Evolutionary conservation across 2,797 vertebrate genomes (phyloP), one percentile per base, ranked within the genome.

Genomic region (Spinibarbus caldwelli): DNA sequence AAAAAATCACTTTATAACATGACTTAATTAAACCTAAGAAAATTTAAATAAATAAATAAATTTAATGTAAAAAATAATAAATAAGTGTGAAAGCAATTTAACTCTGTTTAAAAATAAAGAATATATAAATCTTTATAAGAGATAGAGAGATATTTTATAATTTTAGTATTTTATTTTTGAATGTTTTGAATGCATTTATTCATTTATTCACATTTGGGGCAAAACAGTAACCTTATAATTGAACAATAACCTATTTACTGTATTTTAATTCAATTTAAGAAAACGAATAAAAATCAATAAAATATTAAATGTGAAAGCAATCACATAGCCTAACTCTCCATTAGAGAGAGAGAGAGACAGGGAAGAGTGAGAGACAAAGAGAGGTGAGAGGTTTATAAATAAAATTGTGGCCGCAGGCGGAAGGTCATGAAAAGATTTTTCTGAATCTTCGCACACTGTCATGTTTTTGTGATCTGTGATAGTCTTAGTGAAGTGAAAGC

Each of bases 381-480:
- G 36, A 31, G 49, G 11, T 41, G 86, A 66, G 36, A 31, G 49
- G 11, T n/a, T 52, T 80, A 15, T 66, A 80, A 80, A 80, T 67
- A 80, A 80, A 47, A 4, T 36, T 19, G 45, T 38, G 78, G 66
- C 47, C 10, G 5, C 34, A 41, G 34, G 79, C 31, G 0, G 6
- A 80, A 49, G 78, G 15, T 68, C 21, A 66, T 49, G n/a, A 10
- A 68, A 36, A 19, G 0, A 41, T 31, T 31, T 26, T 8, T 8
- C 7, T 41, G 47, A n/a, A 6, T 38, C 29, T 54, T 81, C 59
- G 34, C 26, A 79, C 19, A 34, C 19, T 12, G 34, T 52, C 72
- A 23, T 59, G 45, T 68, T 75, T 64, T 54, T 19, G 5, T 84
- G 19, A 71, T 34, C n/a, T 84, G 29, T 79, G 66, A 82, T 82